Base-by-base conservation (phyloP, 2,113 vertebrate genomes). In the Suricata suricatta region DNA sequence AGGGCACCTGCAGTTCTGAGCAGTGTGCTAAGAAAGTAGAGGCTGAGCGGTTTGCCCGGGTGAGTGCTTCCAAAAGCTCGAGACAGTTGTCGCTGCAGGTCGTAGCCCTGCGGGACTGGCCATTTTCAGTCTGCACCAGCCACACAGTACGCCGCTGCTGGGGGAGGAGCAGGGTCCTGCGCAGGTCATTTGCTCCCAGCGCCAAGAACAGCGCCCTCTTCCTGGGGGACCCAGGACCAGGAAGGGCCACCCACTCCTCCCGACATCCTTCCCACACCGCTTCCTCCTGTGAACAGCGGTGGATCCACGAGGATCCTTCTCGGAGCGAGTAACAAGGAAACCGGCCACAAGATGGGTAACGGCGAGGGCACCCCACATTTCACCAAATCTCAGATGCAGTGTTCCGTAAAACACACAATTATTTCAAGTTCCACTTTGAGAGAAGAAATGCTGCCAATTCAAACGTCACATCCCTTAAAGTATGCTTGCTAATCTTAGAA, bases 201-300 rank as follows among this genome's bases (percentile, higher is more conserved):
- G 63, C 81, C 9, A 25, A 15, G 15, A 91, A 44, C 15, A 29
- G n/a, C 7, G 1, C 35, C 23, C 44, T 0, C 16, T 47, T 47
- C 44, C 44, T 47, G 8, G 44, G 44, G 44, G 44, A 9, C 44
- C 44, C 44, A 47, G 44, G 44, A 47, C 44, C 44, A 47, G 44
- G 7, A 19, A 85, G 11, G 31, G 21, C 23, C 7, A 13, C 80
- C 35, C 19, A 31, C 13, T 29, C 19, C 52, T 52, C n/a, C 68
- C 23, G 14, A 11, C 4, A 0, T 35, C 68, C 44, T 27, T 1
- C 14, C 35, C 2, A 1, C 41, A 47, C 31, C 10, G 1, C 2
- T 0, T 27, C 50, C 44, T 85, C 52, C 81, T 35, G 5, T 1
- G 14, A 44, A 63, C 21, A 52, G 8, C 25, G 63, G 38, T 33